Evolutionary conservation across 2,113 vertebrate genomes (phyloP).

Genomic region (Poeciliopsis retropinna): DNA sequence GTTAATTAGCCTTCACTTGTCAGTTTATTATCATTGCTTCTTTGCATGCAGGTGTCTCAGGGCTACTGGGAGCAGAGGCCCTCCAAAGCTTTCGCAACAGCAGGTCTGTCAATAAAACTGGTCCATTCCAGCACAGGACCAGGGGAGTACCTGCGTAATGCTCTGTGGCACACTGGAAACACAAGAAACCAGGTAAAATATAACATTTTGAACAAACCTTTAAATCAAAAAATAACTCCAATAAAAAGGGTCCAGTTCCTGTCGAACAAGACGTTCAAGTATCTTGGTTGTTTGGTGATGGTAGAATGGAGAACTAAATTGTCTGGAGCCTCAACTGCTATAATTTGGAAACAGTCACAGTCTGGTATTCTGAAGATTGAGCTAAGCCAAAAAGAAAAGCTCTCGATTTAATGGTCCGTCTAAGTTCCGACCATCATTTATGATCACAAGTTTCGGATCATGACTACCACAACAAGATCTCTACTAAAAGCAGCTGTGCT

Average conservation of each 20-base stretch:
- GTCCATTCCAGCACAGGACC: conserved; percentile 95
- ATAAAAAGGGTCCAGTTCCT: background rate
- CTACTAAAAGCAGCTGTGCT: too few relatives aligned
- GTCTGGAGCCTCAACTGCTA: too few relatives aligned
- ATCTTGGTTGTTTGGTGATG: too few relatives aligned
- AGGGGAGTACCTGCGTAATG: conserved; percentile 92
- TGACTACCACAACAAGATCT: too few relatives aligned
- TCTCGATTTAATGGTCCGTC: too few relatives aligned
- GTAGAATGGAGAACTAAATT: too few relatives aligned
- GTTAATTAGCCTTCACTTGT: background rate
- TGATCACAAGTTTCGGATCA: too few relatives aligned
- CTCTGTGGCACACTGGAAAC: conserved; percentile 97
- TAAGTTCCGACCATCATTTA: too few relatives aligned
- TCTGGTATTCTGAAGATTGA: too few relatives aligned
- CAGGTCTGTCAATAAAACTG: conserved; percentile 94
- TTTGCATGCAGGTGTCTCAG: conserved; percentile 93
- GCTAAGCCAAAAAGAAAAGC: too few relatives aligned
- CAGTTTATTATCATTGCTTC: background rate
- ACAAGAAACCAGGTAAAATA: conserved; percentile 88
- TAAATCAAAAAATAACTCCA: background rate
- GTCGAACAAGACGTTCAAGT: too few relatives aligned
- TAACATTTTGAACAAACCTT: background rate
- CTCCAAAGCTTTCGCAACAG: conserved; percentile 90
- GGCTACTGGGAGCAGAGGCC: conserved; percentile 97
- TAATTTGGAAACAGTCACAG: too few relatives aligned